These are phyloP conservation scores for Xylota segnis DNA, from an alignment of 2,888 invertebrate genomes.

Conservation along the genomic window DNA sequence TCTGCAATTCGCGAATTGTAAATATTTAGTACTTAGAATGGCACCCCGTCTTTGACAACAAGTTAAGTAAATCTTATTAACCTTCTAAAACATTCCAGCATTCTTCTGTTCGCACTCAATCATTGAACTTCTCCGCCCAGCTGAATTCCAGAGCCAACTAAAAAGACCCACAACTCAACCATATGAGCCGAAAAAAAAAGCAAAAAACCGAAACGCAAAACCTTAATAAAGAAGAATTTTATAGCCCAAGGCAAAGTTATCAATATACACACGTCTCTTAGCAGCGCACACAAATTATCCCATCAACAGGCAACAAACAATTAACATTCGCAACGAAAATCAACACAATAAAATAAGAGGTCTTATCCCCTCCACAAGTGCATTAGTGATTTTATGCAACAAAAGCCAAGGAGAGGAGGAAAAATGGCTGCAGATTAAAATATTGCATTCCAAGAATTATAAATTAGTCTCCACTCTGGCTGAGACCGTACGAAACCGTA, in stretches of 20 bases:
- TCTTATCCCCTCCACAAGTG: slow-evolving; percentile 12
- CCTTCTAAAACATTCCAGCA: neutral
- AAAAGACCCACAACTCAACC: neutral
- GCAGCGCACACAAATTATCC: slow-evolving; percentile 18
- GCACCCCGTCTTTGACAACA: neutral
- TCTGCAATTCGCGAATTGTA: no score
- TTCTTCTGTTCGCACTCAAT: slow-evolving; percentile 5
- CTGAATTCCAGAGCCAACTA: neutral
- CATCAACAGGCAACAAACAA: slow-evolving; percentile 23
- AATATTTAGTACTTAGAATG: no score
- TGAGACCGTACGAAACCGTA: slow-evolving; percentile 8
- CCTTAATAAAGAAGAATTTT: slow-evolving; percentile 2
- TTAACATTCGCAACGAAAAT: slow-evolving; percentile 22
- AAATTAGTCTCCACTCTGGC: slow-evolving; percentile 29
- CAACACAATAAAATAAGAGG: slow-evolving; percentile 21
- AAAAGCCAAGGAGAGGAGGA: slow-evolving; percentile 1
- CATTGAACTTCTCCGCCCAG: slow-evolving; percentile 4
- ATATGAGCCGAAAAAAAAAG: neutral
- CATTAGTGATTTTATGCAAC: slow-evolving; percentile 22
- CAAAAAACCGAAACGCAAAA: slow-evolving; percentile 3
- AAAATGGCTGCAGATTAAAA: slow-evolving; percentile 13
- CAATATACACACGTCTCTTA: slow-evolving; percentile 25
- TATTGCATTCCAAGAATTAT: slow-evolving; percentile 22
- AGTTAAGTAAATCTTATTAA: slow-evolving; percentile 4
- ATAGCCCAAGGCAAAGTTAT: slow-evolving; percentile 37